A percentile compares a stretch with the other conserved stretches of the same genome.
Evolutionary conservation across 2,113 vertebrate genomes (phyloP).

Genomic region (Pelmatolapia mariae): DNA sequence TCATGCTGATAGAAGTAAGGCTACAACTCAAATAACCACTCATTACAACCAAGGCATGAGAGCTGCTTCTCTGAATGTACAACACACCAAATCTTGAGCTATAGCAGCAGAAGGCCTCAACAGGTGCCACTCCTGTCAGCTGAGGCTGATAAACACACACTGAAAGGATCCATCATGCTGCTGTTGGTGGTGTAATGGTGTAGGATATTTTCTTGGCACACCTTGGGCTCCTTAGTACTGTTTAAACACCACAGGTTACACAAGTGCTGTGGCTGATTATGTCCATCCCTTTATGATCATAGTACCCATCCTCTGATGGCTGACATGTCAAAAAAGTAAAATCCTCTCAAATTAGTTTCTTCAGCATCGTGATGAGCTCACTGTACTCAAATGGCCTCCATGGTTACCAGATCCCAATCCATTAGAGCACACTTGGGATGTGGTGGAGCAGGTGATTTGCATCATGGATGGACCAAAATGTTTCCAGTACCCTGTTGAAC

Average conservation of each 20-base stretch:
- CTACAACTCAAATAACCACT: not conserved
- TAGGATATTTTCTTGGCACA: not conserved
- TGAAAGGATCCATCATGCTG: not conserved
- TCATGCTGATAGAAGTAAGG: not conserved
- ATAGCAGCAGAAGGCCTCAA: not conserved
- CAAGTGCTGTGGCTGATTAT: not conserved
- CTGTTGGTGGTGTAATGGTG: not conserved
- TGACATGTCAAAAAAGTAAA: not conserved
- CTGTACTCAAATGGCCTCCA: not conserved
- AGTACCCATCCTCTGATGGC: not conserved
- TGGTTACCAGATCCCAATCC: not conserved
- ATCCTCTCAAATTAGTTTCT: not conserved
- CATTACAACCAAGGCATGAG: not conserved
- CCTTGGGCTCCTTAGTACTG: not conserved
- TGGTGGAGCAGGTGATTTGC: not conserved
- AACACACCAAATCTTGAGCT: not conserved
- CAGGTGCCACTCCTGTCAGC: not conserved
- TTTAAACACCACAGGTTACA: not conserved
- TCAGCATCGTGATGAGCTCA: not conserved
- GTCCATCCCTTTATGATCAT: not conserved
- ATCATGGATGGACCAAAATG: not conserved
- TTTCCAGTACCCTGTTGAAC: not conserved
- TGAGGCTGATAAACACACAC: not conserved
- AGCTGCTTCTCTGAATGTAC: not conserved
- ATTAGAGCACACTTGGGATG: not conserved